These are phyloP conservation scores for Dicyrtoma fusca DNA, from an alignment of 2,888 invertebrate genomes.

Conservation along the genomic window DNA sequence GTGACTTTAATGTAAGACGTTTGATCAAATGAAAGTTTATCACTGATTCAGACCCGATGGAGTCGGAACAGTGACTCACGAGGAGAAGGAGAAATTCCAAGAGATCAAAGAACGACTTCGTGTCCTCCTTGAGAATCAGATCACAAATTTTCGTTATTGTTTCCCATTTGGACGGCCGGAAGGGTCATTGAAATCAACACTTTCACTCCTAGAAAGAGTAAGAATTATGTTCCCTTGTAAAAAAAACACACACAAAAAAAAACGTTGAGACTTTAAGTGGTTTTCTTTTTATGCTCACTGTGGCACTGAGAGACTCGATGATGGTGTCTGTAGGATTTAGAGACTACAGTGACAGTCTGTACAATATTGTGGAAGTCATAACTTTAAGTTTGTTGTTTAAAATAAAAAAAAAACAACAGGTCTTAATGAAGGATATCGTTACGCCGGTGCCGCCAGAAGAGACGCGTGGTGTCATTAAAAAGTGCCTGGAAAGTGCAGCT, in stretches of 20 bases:
- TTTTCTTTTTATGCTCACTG: neutral
- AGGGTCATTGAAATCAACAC: slow-evolving; percentile 93
- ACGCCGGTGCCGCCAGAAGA: slow-evolving; percentile 96
- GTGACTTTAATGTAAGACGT: neutral
- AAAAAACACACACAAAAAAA: no score
- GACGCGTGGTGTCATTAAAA: slow-evolving; percentile 93
- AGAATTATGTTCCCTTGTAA: slow-evolving; percentile 54
- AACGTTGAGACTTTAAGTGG: no score
- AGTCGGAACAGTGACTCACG: slow-evolving; percentile 96
- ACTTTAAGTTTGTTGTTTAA: neutral
- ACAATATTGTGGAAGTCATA: neutral
- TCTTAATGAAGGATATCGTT: slow-evolving; percentile 98
- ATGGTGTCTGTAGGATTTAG: no score
- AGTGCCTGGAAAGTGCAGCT: slow-evolving; percentile 96
- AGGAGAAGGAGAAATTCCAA: slow-evolving; percentile 96
- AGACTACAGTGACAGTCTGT: neutral
- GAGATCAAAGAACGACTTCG: slow-evolving; percentile 95
- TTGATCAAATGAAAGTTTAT: slow-evolving; percentile 18
- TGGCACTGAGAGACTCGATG: no score
- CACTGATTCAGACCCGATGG: slow-evolving; percentile 83
- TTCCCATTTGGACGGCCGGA: slow-evolving; percentile 99
- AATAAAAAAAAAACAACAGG: slow-evolving; percentile 64
- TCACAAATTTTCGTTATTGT: slow-evolving; percentile 97
- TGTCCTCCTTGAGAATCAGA: slow-evolving; percentile 92
- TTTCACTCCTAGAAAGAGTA: slow-evolving; percentile 89